Evolutionary conservation across 2,888 invertebrate genomes (phyloP), one percentile per base, ranked within the genome.

Genomic region (Horisme vitalbata): DNA sequence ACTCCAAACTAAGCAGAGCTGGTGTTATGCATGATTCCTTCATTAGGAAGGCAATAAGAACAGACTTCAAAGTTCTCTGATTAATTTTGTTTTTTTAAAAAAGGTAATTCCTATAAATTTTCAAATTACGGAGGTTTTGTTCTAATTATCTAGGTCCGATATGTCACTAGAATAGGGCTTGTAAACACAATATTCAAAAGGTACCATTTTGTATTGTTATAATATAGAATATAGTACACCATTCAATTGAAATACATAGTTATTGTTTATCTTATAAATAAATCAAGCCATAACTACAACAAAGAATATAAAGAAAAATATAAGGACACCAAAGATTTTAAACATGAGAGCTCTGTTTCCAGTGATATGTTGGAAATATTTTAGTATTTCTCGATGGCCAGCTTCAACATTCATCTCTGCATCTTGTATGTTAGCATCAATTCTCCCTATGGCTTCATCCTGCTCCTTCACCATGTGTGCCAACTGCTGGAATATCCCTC

Each of bases 281-380:
- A 21, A 45, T 77, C 91, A 94, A 68, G 98, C 96, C 92, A 99
- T 92, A 87, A 99, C 98, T 63, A 99, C 94, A 76, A 99, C 96
- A 91, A 99, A 99, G 81, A 99, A 97, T 84, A 99, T 95, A 82
- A 99, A 99, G 92, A 99, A 99, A 76, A 99, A 95, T 92, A 99
- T 98, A 41, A 99, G 92, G 53, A 99, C 97, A 39, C 96, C 99
- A 89, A 99, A 99, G 61, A 99, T 95, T 92, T 99, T 99, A 65
- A 99, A 96, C 98, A 99, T 99, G 20, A 99, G 92, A 95, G 99
- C 99, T 66, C 99, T 93, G 89, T 99, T 99, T 54, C 97, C 97
- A 9, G 98, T 96, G 23, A 99, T 96, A 43, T 95, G 96, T 82
- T 97, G 97, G 82, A 99, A 99, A 90, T 99, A 99, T 83, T 97